phyloP scores from a whole-genome alignment of 1,140 invertebrate genomes.

The Druon quercuslanigerum region DNA sequence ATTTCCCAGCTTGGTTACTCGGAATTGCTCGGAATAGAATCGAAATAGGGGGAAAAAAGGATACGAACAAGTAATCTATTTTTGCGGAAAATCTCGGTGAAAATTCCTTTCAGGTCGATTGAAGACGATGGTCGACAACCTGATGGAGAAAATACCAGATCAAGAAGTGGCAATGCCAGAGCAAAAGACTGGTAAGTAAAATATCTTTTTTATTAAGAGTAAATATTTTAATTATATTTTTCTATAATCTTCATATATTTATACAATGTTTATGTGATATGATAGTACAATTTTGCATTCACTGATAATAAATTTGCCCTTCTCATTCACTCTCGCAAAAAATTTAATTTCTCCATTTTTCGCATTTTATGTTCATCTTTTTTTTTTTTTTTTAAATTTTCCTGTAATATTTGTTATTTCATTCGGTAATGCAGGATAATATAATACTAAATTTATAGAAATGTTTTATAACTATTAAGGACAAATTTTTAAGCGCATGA shows the following conservation, averaged over 20 bases:
- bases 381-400: too few relatives aligned
- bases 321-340: background rate
- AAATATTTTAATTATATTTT: background rate
- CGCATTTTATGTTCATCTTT: too few relatives aligned
- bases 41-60: conserved; percentile 37
- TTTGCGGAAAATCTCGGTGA: conserved; percentile 37
- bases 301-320: background rate
- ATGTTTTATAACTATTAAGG: too few relatives aligned
- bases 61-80: conserved; percentile 46
- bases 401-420: too few relatives aligned
- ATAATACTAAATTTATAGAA: too few relatives aligned
- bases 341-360: too few relatives aligned
- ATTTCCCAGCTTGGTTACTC: conserved; percentile 42
- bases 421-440: too few relatives aligned
- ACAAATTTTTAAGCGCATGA: too few relatives aligned
- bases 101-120: conserved; percentile 21
- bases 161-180: conserved; percentile 3
- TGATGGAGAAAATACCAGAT: conserved; percentile 9
- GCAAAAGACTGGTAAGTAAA: conserved; percentile 10
- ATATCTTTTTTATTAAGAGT: background rate
- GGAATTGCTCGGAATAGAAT: conserved; percentile 22
- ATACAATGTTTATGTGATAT: background rate
- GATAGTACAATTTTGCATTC: background rate
- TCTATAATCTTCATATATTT: background rate
- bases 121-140: background rate